phyloP scores from a whole-genome alignment of 2,797 vertebrate species.

The Uromys caudimaculatus region DNA sequence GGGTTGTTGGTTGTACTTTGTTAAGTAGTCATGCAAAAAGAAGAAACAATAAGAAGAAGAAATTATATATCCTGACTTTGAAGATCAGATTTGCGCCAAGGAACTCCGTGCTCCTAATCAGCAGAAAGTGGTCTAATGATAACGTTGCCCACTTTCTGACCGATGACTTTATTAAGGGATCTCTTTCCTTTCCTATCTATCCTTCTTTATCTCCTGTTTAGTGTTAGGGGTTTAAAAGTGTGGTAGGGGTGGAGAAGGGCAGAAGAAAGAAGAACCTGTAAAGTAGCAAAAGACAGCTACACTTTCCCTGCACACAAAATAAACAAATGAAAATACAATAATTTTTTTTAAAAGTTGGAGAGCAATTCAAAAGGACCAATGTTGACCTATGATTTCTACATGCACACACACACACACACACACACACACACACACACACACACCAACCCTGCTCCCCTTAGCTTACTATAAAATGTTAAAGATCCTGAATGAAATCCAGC shows the following conservation, averaged over 20 bases:
- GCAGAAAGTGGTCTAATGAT: too few species aligned
- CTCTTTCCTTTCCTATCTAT: neutral
- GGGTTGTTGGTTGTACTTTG: neutral
- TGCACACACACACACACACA: neutral
- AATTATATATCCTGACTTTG: neutral
- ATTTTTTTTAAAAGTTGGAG: neutral
- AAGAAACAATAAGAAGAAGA: neutral
- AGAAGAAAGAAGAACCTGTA: neutral
- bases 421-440: neutral
- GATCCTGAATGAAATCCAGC: neutral
- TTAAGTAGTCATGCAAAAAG: neutral
- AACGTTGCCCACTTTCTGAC: neutral
- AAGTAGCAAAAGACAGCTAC: neutral
- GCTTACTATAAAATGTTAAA: constrained; percentile 24
- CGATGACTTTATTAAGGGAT: neutral
- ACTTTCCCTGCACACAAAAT: neutral
- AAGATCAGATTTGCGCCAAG: neutral
- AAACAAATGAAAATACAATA: neutral
- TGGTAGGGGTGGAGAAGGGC: neutral
- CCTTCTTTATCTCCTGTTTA: neutral
- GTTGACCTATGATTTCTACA: neutral
- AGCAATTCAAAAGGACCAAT: neutral
- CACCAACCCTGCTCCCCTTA: neutral
- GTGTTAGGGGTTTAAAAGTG: neutral
- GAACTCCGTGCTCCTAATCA: too few species aligned